These are phyloP conservation scores for Lasiommata megera DNA, from an alignment of 2,888 invertebrate species.

Conservation along the genomic window DNA sequence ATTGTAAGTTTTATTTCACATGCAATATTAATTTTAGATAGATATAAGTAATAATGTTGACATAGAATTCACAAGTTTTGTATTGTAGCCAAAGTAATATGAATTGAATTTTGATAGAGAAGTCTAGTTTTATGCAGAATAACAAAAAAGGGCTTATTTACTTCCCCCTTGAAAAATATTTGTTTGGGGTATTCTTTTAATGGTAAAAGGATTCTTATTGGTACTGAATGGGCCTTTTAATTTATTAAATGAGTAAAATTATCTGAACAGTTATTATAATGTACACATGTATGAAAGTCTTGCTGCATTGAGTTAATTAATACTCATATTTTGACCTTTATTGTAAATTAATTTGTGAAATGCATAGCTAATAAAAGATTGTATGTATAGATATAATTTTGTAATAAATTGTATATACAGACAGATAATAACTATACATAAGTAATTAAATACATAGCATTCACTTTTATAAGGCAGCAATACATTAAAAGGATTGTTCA, in stretches of 20 bases:
- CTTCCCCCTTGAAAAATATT: too few relatives aligned
- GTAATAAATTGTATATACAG: conserved; percentile 69
- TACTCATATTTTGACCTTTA: conserved; percentile 16
- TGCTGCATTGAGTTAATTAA: background rate
- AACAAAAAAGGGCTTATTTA: too few relatives aligned
- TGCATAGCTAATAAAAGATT: conserved; percentile 35
- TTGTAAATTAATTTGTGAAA: conserved; percentile 35
- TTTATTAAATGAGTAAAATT: too few relatives aligned
- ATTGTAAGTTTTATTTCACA: background rate
- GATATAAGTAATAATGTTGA: background rate
- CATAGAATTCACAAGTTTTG: background rate
- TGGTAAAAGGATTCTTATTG: too few relatives aligned
- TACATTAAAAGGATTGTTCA: conserved; percentile 36
- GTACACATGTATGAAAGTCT: too few relatives aligned
- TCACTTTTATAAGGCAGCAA: conserved; percentile 46
- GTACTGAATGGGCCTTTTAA: too few relatives aligned
- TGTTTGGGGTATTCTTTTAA: too few relatives aligned
- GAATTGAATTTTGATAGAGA: background rate
- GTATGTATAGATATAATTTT: conserved; percentile 54
- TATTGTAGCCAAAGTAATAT: background rate
- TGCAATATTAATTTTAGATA: background rate
- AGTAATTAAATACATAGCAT: conserved; percentile 40
- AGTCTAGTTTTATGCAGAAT: background rate
- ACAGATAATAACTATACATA: conserved; percentile 50
- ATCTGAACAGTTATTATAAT: too few relatives aligned